Percentiles rank a stretch among this genome's conserved stretches.
These are phyloP conservation scores for Fulmarus glacialis DNA, from an alignment of 2,113 vertebrate genomes.

Conservation along the genomic window DNA sequence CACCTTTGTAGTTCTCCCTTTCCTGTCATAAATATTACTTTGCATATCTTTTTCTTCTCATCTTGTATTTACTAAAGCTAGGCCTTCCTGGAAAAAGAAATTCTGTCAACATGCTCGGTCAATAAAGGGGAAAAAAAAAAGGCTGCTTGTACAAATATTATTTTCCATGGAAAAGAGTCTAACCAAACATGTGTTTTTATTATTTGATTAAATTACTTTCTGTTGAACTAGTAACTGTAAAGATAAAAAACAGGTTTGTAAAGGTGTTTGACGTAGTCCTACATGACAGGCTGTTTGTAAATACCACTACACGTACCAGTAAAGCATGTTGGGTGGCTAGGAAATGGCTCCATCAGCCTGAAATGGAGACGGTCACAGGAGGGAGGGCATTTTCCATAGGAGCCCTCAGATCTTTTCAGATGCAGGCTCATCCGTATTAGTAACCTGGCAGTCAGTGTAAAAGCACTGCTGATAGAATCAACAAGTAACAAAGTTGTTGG, in stretches of 20 bases:
- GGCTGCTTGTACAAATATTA: not conserved
- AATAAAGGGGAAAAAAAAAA: accelerated
- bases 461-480: not conserved
- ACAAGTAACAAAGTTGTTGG: not conserved
- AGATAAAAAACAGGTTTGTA: not conserved
- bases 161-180: not conserved
- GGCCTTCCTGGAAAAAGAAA: not conserved
- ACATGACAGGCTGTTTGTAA: not conserved
- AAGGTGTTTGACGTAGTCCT: not conserved
- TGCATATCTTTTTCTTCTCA: not conserved
- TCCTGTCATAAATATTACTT: not conserved
- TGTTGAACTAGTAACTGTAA: not conserved
- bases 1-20: not conserved
- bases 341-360: accelerated
- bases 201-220: not conserved
- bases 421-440: not conserved
- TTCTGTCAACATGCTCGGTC: not conserved
- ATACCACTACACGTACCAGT: accelerated
- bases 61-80: not conserved
- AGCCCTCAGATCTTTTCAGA: not conserved
- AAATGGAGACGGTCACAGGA: accelerated
- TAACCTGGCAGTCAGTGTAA: not conserved
- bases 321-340: not conserved
- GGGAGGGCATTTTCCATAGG: accelerated
- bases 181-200: not conserved